These are phyloP conservation scores for Melanaphis sacchari DNA, from an alignment of 1,140 invertebrate genomes.

Conservation along the genomic window DNA sequence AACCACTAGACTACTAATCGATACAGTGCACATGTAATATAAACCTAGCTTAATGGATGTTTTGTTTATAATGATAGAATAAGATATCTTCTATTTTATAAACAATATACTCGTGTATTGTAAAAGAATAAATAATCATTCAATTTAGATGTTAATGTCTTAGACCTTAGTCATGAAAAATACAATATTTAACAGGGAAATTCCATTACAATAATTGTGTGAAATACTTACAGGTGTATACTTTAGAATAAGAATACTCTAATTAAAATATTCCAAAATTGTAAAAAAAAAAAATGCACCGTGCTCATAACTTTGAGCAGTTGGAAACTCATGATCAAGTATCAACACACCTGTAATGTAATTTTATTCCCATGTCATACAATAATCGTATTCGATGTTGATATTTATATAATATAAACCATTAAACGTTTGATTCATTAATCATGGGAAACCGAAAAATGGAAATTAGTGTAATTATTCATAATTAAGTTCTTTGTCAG, in stretches of 20 bases:
- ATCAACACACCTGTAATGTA: slow-evolving; percentile 5
- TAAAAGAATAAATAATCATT: neutral
- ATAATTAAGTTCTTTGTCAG: slow-evolving; percentile 32
- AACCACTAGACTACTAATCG: neutral
- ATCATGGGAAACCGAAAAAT: slow-evolving; percentile 48
- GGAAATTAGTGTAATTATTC: slow-evolving; percentile 28
- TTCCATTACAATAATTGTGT: slow-evolving; percentile 7
- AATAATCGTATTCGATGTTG: neutral
- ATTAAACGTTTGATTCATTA: neutral
- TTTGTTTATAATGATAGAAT: neutral
- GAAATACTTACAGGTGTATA: slow-evolving; percentile 28
- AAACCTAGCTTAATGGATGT: neutral
- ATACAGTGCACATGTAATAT: neutral
- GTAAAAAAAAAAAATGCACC: neutral
- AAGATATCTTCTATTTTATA: neutral
- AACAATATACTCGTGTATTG: neutral
- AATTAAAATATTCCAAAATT: neutral
- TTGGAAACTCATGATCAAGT: neutral
- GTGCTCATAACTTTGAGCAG: neutral
- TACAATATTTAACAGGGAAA: slow-evolving; percentile 21
- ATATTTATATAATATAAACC: slow-evolving; percentile 10
- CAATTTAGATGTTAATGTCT: neutral
- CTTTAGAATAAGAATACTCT: neutral
- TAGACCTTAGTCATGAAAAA: slow-evolving; percentile 1
- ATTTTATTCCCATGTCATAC: neutral